phyloP scores from a whole-genome alignment of 64 coral and sea anemone genomes.

The Cladopsammia gracilis region DNA sequence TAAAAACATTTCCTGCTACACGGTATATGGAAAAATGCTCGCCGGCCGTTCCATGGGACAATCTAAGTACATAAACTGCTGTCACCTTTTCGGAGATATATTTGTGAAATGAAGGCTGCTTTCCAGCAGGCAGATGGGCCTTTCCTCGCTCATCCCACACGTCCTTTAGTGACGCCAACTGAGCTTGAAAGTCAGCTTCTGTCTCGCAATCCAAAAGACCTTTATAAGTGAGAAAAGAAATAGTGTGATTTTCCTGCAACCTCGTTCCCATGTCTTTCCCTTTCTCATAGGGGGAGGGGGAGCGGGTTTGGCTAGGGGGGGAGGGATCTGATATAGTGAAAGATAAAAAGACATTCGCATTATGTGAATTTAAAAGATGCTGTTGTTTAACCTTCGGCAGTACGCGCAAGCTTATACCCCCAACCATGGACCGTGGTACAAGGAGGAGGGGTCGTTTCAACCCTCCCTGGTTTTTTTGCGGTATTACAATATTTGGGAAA shows the following conservation, averaged over 20 bases:
- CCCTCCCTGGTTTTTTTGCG: too few relatives aligned
- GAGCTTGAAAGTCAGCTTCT: conserved; percentile 16
- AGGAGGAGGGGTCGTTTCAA: too few relatives aligned
- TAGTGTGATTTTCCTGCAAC: background rate
- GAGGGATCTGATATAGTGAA: too few relatives aligned
- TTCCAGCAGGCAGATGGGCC: conserved; percentile 1
- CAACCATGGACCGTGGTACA: too few relatives aligned
- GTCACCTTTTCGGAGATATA: background rate
- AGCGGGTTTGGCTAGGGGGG: too few relatives aligned
- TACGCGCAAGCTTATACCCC: too few relatives aligned
- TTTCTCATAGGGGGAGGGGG: too few relatives aligned
- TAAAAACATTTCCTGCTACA: background rate
- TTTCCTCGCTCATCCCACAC: conserved; percentile 21
- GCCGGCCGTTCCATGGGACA: background rate
- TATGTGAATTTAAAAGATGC: too few relatives aligned
- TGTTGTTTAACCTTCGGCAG: too few relatives aligned
- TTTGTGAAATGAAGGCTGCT: conserved; percentile 5
- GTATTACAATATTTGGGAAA: too few relatives aligned
- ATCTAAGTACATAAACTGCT: background rate
- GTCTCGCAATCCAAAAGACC: conserved; percentile 33
- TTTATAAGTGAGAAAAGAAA: conserved; percentile 14
- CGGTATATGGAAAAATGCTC: background rate
- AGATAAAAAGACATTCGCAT: too few relatives aligned
- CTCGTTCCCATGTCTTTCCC: background rate
- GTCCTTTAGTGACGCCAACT: background rate